Evolutionary conservation across 2,797 vertebrate species (phyloP), one percentile per base, ranked within the genome.

Genomic region (Tamandua tetradactyla): DNA sequence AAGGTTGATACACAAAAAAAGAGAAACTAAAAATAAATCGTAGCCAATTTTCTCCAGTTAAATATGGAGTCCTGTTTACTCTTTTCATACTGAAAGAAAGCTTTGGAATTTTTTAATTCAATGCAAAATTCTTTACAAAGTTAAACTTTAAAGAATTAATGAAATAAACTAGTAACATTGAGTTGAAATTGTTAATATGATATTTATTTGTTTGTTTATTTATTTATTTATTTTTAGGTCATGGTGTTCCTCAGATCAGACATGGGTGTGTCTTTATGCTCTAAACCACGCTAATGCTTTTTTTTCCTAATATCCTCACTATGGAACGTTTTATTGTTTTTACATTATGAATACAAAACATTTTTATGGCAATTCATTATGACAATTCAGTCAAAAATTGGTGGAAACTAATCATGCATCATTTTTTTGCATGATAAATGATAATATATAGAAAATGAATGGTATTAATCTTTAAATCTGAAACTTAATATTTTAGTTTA

Each of bases 91-190:
- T 35, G 68, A 88, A 55, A 9, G 1, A 5, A 76, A 89, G 2
- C 85, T 92, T 27, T 49, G 55, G 49, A 87, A 87, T 66, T 85
- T 87, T 87, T 10, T 89, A 92, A 90, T 61, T 93, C 87, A 96
- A 84, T 80, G 86, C 66, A 79, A 57, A 91, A 18, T 76, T 66
- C 18, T n/a, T 75, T 93, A n/a, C 2, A 25, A 47, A 91, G 5
- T 37, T 69, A 80, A 49, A 1, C 14, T 89, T 68, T 72, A 76
- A 93, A 86, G 49, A 80, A 44, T 59, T 88, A 92, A 74, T 93
- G 27, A 86, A 30, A 23, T 87, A 23, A 85, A 83, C 5, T 64
- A 35, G 89, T 80, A 68, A 87, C 5, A 76, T 20, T 57, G 64
- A 69, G 32, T 64, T 89, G 89, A 93, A 83, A 66, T 4, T n/a